phyloP scores from a whole-genome alignment of 1,140 invertebrate genomes.

The Drosophila pectinifera region DNA sequence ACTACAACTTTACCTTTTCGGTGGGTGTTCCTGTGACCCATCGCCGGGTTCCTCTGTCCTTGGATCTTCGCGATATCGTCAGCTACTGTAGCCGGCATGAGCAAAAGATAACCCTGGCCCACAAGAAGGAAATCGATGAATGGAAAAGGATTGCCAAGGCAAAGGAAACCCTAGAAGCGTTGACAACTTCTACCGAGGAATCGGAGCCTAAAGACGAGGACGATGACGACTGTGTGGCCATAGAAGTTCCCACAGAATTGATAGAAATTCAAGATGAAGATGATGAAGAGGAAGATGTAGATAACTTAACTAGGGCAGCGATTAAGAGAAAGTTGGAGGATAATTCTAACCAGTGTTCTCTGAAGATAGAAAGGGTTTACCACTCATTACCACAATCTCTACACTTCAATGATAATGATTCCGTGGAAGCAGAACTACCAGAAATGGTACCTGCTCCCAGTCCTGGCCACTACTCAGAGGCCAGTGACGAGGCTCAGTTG shows the following conservation, averaged over 20 bases:
- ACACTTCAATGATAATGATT: conserved; percentile 8
- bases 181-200: conserved; percentile 3
- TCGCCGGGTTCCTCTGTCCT: conserved; percentile 54
- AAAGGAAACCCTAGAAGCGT: neutral
- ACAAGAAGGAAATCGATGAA: conserved; percentile 15
- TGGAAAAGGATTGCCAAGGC: neutral
- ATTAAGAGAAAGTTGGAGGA: conserved; percentile 18
- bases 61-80: conserved; percentile 79
- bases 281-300: conserved; percentile 14
- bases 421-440: neutral
- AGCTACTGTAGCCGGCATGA: conserved; percentile 64
- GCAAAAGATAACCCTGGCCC: conserved; percentile 54
- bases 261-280: conserved; percentile 72
- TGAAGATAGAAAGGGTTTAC: conserved; percentile 71
- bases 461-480: conserved; percentile 51
- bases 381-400: neutral
- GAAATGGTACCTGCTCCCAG: conserved; percentile 5
- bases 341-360: neutral
- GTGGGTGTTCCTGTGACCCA: conserved; percentile 49
- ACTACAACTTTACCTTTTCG: conserved; percentile 66
- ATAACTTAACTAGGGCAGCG: neutral
- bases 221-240: conserved; percentile 66
- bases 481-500: conserved; percentile 48
- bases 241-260: conserved; percentile 55
- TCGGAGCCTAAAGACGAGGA: conserved; percentile 22